Evolutionary conservation across 37 sponge, comb jelly and placozoan species (phyloP).

Genomic region (Petrosia ficiformis): DNA sequence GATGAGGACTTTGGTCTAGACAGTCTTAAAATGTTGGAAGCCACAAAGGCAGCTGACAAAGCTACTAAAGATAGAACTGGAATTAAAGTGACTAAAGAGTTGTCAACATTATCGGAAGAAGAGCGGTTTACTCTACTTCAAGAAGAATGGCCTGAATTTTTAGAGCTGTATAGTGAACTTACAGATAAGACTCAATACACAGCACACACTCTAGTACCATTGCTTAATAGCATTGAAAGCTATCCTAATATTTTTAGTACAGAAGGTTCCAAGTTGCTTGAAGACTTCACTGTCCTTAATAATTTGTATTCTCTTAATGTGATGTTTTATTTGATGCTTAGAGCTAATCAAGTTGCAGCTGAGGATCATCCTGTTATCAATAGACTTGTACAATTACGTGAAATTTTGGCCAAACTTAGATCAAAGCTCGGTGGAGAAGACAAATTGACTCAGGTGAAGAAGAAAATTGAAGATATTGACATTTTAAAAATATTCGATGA

Average conservation of each 20-base stretch:
- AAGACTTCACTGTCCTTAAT: not conserved
- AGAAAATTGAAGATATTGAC: no score
- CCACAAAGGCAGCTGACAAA: not conserved
- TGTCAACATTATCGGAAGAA: slow-evolving; percentile 41
- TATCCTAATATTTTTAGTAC: not conserved
- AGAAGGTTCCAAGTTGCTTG: not conserved
- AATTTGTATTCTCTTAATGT: slow-evolving; percentile 56
- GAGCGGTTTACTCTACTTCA: slow-evolving; percentile 38
- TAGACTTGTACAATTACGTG: slow-evolving; percentile 46
- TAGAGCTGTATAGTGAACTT: not conserved
- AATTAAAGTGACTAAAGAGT: slow-evolving; percentile 9
- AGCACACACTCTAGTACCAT: not conserved
- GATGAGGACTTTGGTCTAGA: slow-evolving; percentile 65
- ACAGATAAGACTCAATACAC: not conserved
- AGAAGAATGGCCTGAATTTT: not conserved
- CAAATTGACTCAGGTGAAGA: no score
- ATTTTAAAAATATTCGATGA: not conserved
- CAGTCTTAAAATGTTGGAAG: slow-evolving; percentile 12
- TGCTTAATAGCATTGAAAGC: not conserved
- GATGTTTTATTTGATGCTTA: slow-evolving; percentile 67
- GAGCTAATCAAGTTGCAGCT: slow-evolving; percentile 15
- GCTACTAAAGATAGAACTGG: not conserved
- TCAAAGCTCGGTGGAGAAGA: not conserved
- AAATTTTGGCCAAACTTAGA: slow-evolving; percentile 7
- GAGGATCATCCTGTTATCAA: slow-evolving; percentile 65